Evolutionary conservation across 2,888 invertebrate species (phyloP).

Genomic region (Leptopterna dolabrata): DNA sequence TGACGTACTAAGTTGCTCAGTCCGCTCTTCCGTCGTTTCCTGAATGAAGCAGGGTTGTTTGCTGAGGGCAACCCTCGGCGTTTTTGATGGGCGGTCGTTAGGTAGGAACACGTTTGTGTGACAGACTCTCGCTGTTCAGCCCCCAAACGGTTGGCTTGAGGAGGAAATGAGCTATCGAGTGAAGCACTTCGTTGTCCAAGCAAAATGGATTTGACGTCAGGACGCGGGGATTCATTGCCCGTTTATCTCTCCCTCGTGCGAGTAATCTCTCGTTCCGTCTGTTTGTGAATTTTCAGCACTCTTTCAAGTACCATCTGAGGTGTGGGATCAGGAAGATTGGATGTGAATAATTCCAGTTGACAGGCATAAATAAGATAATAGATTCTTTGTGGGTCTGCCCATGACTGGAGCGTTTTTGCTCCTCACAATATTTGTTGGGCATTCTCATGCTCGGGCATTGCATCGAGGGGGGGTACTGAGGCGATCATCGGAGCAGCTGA

Average conservation of each 20-base stretch:
- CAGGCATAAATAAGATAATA: constrained; percentile 17
- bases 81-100: background rate
- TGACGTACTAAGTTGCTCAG: background rate
- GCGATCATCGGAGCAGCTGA: too few relatives aligned
- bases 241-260: background rate
- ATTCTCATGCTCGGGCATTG: background rate
- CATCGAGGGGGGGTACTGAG: too few relatives aligned
- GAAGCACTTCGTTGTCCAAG: background rate
- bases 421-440: background rate
- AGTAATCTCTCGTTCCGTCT: constrained; percentile 14
- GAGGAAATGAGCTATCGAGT: constrained; percentile 3
- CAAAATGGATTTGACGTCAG: background rate
- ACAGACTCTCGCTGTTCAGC: background rate
- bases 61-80: background rate
- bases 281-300: background rate
- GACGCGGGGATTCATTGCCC: background rate
- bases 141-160: background rate
- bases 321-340: background rate
- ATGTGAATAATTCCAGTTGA: background rate
- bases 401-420: background rate
- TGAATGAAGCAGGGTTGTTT: background rate
- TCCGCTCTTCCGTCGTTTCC: background rate
- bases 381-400: background rate
- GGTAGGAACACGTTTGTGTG: background rate
- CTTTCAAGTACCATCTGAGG: background rate